These are phyloP conservation scores for Ischnura elegans DNA, from an alignment of 2,888 invertebrate species.

Conservation along the genomic window DNA sequence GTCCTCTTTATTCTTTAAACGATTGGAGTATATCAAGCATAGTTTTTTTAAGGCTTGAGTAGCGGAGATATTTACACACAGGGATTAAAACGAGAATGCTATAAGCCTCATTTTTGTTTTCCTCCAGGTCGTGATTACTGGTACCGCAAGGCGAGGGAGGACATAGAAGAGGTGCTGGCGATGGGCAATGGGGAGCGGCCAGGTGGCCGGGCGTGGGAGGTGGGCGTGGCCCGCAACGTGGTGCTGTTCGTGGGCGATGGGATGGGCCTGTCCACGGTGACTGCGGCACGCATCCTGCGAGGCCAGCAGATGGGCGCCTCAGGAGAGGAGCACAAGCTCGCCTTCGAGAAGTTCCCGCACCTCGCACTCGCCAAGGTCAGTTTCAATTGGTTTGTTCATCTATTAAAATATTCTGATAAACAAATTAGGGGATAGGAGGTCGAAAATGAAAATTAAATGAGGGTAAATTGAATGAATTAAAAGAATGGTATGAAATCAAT, in stretches of 20 bases:
- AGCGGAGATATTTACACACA: no score
- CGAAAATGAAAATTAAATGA: no score
- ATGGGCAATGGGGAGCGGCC: neutral
- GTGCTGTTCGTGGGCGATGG: slow-evolving; percentile 94
- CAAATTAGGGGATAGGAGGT: no score
- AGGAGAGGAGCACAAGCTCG: slow-evolving; percentile 86
- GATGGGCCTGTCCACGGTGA: slow-evolving; percentile 92
- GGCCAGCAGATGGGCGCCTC: slow-evolving; percentile 75
- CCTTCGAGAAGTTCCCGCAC: slow-evolving; percentile 91
- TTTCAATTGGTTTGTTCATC: no score
- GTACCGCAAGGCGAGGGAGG: slow-evolving; percentile 2
- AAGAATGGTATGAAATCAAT: no score
- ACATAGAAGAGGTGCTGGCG: slow-evolving; percentile 15
- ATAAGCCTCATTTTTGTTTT: neutral
- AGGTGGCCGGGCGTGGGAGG: slow-evolving; percentile 77
- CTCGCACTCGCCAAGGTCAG: slow-evolving; percentile 91
- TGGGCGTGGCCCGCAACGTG: slow-evolving; percentile 87
- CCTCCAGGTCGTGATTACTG: slow-evolving; percentile 26
- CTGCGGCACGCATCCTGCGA: slow-evolving; percentile 89
- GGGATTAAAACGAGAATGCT: no score
- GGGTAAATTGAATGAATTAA: no score
- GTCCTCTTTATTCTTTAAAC: no score
- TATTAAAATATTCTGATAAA: no score
- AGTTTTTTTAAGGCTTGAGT: no score
- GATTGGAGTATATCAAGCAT: no score